A percentile compares a stretch with the other conserved stretches of the same genome.
Conservation (phyloP, 1,140 invertebrate species). For the Sycophaga agraensis region DNA sequence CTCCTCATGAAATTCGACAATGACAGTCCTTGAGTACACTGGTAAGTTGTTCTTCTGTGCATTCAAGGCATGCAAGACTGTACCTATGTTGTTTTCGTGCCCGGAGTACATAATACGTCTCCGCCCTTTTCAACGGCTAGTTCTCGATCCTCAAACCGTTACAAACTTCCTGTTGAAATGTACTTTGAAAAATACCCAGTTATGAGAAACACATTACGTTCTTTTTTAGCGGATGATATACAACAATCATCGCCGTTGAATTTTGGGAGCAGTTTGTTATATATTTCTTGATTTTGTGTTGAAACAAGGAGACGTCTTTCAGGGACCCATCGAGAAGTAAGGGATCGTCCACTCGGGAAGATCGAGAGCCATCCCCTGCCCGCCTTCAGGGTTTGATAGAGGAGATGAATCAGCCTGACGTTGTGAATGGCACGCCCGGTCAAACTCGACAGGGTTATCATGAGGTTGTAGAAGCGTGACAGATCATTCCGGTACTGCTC, state of each 20-base stretch:
- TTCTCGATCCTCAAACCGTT: too few relatives aligned
- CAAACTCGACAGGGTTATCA: constrained; percentile 33
- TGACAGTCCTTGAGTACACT: constrained; percentile 56
- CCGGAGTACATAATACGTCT: constrained; percentile 63
- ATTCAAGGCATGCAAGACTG: constrained; percentile 64
- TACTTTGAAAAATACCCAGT: too few relatives aligned
- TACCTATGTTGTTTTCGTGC: constrained; percentile 72
- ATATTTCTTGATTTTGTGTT: too few relatives aligned
- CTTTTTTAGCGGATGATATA: too few relatives aligned
- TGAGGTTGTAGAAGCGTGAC: constrained; percentile 25
- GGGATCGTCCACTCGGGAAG: constrained; percentile 45
- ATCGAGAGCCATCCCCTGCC: constrained; percentile 37
- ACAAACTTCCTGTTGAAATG: too few relatives aligned
- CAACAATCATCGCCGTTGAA: too few relatives aligned
- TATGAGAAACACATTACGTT: too few relatives aligned
- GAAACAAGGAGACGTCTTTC: constrained; percentile 37
- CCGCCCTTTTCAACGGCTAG: too few relatives aligned
- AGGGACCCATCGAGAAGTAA: too few relatives aligned
- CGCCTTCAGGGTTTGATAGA: constrained; percentile 43
- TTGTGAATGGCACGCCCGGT: constrained; percentile 37
- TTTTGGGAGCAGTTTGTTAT: too few relatives aligned
- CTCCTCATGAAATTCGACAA: constrained; percentile 44
- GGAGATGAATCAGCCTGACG: constrained; percentile 33
- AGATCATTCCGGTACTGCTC: constrained; percentile 15
- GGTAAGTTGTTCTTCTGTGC: constrained; percentile 64